Conservation (phyloP, 1,140 invertebrate genomes). For the Cheumatopsyche charites region DNA sequence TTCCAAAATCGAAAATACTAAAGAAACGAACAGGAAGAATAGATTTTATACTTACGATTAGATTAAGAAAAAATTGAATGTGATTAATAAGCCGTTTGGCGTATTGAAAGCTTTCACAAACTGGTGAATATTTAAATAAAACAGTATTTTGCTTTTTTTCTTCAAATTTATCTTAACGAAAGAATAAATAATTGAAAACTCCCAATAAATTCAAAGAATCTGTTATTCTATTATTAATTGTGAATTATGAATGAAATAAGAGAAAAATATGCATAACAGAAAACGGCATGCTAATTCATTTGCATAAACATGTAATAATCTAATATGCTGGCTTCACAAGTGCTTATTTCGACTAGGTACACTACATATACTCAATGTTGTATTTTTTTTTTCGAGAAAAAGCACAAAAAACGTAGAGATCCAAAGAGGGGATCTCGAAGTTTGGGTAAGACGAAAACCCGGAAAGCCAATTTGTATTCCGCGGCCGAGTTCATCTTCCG, state of each 20-base stretch:
- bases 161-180: too few relatives aligned
- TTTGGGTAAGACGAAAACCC: constrained; percentile 1
- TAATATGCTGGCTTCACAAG: not conserved
- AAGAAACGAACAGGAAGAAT: constrained; percentile 1
- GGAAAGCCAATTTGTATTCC: constrained; percentile 26
- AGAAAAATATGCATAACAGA: too few relatives aligned
- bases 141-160: not conserved
- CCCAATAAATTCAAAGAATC: too few relatives aligned
- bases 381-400: not conserved
- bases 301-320: constrained; percentile 18
- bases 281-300: constrained; percentile 7
- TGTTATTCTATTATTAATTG: too few relatives aligned
- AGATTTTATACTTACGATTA: not conserved
- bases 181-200: too few relatives aligned
- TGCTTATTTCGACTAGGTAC: not conserved
- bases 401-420: not conserved
- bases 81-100: not conserved
- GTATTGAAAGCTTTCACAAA: not conserved
- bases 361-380: not conserved
- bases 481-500: constrained; percentile 19
- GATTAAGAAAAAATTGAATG: not conserved
- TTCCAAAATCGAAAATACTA: not conserved
- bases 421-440: not conserved
- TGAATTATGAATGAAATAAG: too few relatives aligned
- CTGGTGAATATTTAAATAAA: not conserved